Evolutionary conservation across 1,140 invertebrate genomes (phyloP).

Genomic region (Eubasilissa regina): DNA sequence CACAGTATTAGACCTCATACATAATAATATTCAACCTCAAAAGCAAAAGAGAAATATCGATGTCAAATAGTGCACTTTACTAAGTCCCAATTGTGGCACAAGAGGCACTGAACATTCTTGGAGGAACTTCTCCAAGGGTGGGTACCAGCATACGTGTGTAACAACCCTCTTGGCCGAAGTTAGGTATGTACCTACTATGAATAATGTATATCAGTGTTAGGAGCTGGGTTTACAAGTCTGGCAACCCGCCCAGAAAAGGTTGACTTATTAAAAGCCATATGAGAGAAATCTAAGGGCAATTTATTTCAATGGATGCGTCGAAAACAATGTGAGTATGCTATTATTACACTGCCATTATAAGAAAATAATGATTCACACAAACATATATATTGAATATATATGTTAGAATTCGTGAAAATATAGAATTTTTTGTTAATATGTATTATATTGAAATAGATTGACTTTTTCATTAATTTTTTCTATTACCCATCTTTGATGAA

Average conservation of each 20-base stretch:
- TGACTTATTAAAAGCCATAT: conserved; percentile 33
- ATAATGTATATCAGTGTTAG: conserved; percentile 52
- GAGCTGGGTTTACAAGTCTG: conserved; percentile 30
- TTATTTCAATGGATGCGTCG: not conserved
- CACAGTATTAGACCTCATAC: too few relatives aligned
- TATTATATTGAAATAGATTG: conserved; percentile 7
- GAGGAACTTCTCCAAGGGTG: not conserved
- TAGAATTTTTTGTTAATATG: not conserved
- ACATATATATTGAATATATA: not conserved
- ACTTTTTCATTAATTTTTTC: too few relatives aligned
- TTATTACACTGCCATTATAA: not conserved
- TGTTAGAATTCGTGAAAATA: conserved; percentile 4
- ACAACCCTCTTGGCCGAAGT: conserved; percentile 40
- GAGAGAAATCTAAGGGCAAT: not conserved
- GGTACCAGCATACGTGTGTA: not conserved
- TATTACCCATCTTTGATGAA: too few relatives aligned
- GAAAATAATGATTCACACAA: not conserved
- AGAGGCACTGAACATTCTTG: not conserved
- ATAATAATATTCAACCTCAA: not conserved
- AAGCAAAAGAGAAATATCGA: conserved; percentile 6
- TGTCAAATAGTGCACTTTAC: conserved; percentile 8
- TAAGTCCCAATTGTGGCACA: not conserved
- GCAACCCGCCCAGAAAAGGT: conserved; percentile 27
- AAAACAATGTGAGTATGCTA: not conserved
- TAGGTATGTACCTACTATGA: conserved; percentile 42